Percentiles rank a stretch among this genome's conserved stretches.
Evolutionary conservation across 2,113 vertebrate genomes (phyloP).

Genomic region (Columbina picui): DNA sequence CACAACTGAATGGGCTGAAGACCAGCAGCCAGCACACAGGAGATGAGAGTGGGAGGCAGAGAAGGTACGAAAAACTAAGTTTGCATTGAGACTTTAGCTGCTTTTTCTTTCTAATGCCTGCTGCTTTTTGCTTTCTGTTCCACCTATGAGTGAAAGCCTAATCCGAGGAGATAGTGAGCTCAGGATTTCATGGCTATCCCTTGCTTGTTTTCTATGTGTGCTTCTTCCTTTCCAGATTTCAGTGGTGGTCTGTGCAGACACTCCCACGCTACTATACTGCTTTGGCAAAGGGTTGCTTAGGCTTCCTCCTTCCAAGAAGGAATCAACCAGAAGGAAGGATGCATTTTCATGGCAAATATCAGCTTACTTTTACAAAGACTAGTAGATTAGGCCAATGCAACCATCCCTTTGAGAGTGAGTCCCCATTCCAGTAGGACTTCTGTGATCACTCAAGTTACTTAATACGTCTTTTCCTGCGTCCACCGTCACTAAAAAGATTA

Average conservation of each 20-base stretch:
- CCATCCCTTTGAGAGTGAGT: neutral
- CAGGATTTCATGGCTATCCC: neutral
- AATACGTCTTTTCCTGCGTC: neutral
- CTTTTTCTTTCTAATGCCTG: neutral
- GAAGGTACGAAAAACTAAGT: neutral
- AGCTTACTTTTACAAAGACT: neutral
- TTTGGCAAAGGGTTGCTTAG: neutral
- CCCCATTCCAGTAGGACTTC: neutral
- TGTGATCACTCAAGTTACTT: neutral
- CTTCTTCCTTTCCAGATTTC: neutral
- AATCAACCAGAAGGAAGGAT: neutral
- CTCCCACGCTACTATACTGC: neutral
- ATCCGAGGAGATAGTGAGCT: neutral
- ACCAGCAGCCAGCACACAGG: neutral
- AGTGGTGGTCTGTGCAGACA: neutral
- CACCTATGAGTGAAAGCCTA: neutral
- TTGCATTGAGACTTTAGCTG: neutral
- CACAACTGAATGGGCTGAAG: neutral
- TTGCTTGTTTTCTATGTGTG: neutral
- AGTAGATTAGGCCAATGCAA: neutral
- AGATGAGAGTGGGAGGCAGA: neutral
- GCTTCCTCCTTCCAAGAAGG: neutral
- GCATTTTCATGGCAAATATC: neutral
- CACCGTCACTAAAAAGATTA: slow-evolving; percentile 21
- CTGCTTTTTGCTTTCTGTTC: neutral